Base-by-base conservation (phyloP, 2,797 vertebrate genomes). In the Craterocephalus amniculus region DNA sequence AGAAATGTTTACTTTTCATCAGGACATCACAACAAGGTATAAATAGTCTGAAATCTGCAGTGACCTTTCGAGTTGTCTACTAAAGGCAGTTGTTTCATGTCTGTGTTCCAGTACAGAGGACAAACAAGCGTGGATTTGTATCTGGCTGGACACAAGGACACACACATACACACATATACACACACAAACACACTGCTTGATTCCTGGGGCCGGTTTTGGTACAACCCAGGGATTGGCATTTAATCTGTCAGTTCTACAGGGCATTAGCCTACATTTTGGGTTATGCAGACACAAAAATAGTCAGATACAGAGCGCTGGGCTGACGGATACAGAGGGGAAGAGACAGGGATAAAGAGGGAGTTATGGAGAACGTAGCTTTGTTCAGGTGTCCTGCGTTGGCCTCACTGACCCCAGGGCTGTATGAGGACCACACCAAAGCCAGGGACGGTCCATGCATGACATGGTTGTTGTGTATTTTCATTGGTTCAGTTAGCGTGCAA, bases 191-290 rank as follows among this genome's bases (percentile, higher is more conserved):
- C 45, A 62, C 18, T 68, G 67, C 51, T 61, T 58, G 63, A 62
- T 84, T 88, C 90, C 86, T 56, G 26, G 43, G 88, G 91, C 87
- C 81, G 84, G 76, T 92, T 88, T 87, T 84, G 78, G 79, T 90
- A 61, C 84, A 89, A 85, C 71, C 70, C 68, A 79, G 85, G 85
- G 90, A 93, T 92, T 94, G 88, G 87, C 89, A 90, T 89, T 91
- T 92, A 91, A 89, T 92, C 89, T 88, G 84, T 90, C 77, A 86
- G 76, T 81, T 87, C 87, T 89, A 58, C 74, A 83, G 81, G 89
- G 89, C 87, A 89, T 92, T 91, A 90, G 86, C 90, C 92, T 93
- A 91, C 87, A 91, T 93, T 92, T 87, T 73, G 60, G 84, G 77
- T 61, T 83, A 67, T 72, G 58, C 74, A 81, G 63, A 81, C 75